These are phyloP conservation scores for Myiozetetes cayanensis DNA, from an alignment of 2,113 vertebrate species.

Conservation along the genomic window DNA sequence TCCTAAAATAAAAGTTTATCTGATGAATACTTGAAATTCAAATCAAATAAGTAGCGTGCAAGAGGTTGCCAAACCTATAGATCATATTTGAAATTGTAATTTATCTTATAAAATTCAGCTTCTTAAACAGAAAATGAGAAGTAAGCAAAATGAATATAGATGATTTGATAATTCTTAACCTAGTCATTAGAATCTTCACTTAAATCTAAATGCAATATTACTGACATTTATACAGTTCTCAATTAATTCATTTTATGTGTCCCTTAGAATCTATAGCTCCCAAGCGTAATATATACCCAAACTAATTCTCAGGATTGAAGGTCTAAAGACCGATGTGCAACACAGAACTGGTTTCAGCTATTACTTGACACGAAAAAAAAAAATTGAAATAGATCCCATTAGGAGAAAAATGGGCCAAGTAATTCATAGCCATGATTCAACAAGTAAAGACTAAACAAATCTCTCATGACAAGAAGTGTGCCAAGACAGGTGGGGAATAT, in stretches of 20 bases:
- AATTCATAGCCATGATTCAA: slow-evolving; percentile 11
- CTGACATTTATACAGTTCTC: background rate
- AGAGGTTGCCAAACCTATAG: background rate
- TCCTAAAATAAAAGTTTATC: background rate
- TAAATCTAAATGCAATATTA: background rate
- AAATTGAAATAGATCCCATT: slow-evolving; percentile 17
- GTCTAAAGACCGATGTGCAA: background rate
- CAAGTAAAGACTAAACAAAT: slow-evolving; percentile 39
- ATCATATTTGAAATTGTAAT: background rate
- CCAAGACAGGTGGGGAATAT: background rate
- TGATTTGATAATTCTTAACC: background rate
- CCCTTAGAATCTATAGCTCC: background rate
- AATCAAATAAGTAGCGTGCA: background rate
- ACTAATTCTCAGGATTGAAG: background rate
- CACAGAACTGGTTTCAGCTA: background rate
- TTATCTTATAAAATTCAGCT: background rate
- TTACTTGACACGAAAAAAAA: background rate
- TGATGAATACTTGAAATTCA: slow-evolving; percentile 23
- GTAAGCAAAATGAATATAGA: background rate
- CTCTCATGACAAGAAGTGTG: background rate
- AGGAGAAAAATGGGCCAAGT: slow-evolving; percentile 15
- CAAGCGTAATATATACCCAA: background rate
- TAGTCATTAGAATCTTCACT: background rate
- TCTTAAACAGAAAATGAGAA: slow-evolving; percentile 19
- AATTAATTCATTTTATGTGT: background rate